Evolutionary conservation across 30 jellyfish, hydroid and myxozoan genomes (phyloP), one percentile per base, ranked within the genome.

Genomic region (Hydractinia echinata): DNA sequence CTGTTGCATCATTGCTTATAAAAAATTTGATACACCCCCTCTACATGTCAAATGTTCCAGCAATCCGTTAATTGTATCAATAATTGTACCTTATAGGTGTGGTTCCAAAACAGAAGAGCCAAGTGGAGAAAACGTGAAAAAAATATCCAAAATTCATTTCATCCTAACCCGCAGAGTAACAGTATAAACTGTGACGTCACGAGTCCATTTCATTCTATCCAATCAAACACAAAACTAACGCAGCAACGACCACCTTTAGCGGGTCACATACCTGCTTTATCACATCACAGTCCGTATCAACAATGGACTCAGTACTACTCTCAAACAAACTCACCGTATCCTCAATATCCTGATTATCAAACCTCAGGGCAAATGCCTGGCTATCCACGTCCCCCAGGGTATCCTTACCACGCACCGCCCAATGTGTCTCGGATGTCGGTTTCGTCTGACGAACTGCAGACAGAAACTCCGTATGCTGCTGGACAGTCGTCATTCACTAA

Each of bases 81-180:
- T 87, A 73, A 48, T 44, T 56, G 53, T 8, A 80, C 4, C 54
- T 74, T 56, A 30, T 55, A 94, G 99, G 99, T 94, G 9, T 94
- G 99, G 99, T 94, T 94, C 61, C 99, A 94, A 74, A 94, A 94
- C 66, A 87, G 99, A 18, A 72, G 99, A 67, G 99, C 99, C 73
- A 94, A 94, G 68, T 94, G 99, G 99, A 66, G 99, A 76, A 94
- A 94, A 77, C 83, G 96, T 49, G 99, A 94, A 74, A 94, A 94
- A 77, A 30, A 30, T 30, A 76, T 94, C 19, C 85, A 82, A 62
- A 71, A 73, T 84, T 85, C 89, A 56, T 71, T 83, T 61, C 99
- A 94, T 55, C 98, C 79, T 66, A 90, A 72, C 56, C 98, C 85
- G 56, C 99, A 81, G 55, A 79, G 69, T 21, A 73, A 79, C 44